These are phyloP conservation scores for Tanypteryx hageni DNA, from an alignment of 2,888 invertebrate species.

Conservation along the genomic window DNA sequence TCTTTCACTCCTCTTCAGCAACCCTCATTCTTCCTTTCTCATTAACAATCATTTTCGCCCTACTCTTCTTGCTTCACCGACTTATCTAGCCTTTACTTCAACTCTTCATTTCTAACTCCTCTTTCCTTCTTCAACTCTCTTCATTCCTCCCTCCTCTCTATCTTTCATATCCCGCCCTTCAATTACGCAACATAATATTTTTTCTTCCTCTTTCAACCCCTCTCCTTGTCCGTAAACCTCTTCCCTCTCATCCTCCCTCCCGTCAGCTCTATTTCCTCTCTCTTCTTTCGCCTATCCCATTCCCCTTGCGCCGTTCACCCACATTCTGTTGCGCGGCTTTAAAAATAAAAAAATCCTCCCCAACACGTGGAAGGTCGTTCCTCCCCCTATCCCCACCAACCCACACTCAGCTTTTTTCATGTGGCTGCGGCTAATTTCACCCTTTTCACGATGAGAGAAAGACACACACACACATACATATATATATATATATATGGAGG, in stretches of 20 bases:
- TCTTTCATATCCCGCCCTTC: too few relatives aligned
- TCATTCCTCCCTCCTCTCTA: too few relatives aligned
- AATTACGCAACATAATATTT: too few relatives aligned
- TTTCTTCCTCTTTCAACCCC: too few relatives aligned
- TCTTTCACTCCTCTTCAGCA: too few relatives aligned
- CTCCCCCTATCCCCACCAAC: not conserved
- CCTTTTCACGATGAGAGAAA: not conserved
- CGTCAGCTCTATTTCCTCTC: too few relatives aligned
- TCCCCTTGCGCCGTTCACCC: not conserved
- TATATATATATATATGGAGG: too few relatives aligned
- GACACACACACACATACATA: too few relatives aligned
- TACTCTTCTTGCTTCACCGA: not conserved
- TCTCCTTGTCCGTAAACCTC: too few relatives aligned
- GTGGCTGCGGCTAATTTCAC: not conserved
- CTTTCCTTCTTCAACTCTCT: not conserved
- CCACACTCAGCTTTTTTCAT: not conserved
- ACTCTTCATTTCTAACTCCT: not conserved
- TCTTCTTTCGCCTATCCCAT: not conserved
- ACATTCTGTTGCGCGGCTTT: not conserved
- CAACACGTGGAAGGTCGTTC: not conserved
- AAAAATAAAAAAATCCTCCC: not conserved
- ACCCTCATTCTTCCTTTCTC: not conserved
- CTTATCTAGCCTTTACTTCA: not conserved
- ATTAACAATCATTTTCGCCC: not conserved
- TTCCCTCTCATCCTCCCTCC: not conserved